Evolutionary conservation across 2,797 vertebrate species (phyloP), one percentile per base, ranked within the genome.

Genomic region (Notamacropus eugenii): DNA sequence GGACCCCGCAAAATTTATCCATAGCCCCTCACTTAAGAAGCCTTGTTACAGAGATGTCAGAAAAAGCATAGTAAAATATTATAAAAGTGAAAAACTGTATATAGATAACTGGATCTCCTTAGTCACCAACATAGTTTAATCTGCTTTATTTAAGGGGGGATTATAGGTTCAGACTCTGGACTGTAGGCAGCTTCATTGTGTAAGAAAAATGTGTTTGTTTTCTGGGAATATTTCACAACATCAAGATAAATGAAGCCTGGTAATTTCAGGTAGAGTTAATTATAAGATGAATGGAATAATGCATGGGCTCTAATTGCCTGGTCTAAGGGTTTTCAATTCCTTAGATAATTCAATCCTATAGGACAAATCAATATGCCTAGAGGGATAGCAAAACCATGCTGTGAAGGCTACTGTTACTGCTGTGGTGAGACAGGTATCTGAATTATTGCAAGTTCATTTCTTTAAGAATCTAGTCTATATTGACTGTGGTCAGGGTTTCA

Each of bases 261-360:
- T 52, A 52, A 91, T 91, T 91, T 91, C 90, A 91, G 90, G 90
- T 91, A 54, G 90, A 52, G 52, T 52, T 91, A 91, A 91, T 91
- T 91, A 91, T 54, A 91, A 91, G 90, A 91, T 91, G 90, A 91
- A 54, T 54, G 31, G 50, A 91, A 91, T 91, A 54, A 91, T 91
- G 54, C 52, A 91, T 91, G 90, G 52, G 14, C 28, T 54, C 52
- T 91, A 91, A 91, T 91, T 91, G 90, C 90, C 52, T 91, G 12
- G 31, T 91, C 90, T 54, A 91, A 91, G 28, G 50, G 27, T 54
- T 91, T 91, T 91, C 19, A 91, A 54, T 91, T 91, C 27, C 54
- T 28, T 91, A 54, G 90, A 54, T 52, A 54, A 52, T 29, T 91
- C 90, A 91, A 54, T 24, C 52, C 52, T 54, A 91, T 19, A 52